A percentile compares a stretch with the other conserved stretches of the same genome.
Evolutionary conservation across 2,888 invertebrate genomes (phyloP).

Genomic region (Athripsodes cinereus): DNA sequence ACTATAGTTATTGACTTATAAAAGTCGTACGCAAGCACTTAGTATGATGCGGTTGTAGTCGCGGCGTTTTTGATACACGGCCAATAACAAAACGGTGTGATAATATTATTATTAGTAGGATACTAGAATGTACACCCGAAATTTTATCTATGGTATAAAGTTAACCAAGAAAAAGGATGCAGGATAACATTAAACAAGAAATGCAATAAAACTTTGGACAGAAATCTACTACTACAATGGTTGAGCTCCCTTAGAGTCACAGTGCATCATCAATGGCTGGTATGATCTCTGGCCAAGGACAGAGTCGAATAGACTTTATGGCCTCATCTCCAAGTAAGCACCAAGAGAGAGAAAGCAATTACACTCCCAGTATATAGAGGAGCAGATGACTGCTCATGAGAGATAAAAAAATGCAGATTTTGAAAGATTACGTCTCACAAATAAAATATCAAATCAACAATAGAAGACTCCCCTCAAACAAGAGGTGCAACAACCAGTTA

Average conservation of each 20-base stretch:
- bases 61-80: too few relatives aligned
- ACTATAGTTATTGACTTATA: too few relatives aligned
- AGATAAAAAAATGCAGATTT: conserved; percentile 64
- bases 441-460: conserved; percentile 46
- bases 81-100: too few relatives aligned
- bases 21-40: too few relatives aligned
- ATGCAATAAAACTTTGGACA: conserved; percentile 21
- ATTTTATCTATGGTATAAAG: too few relatives aligned
- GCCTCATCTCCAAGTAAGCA: conserved; percentile 15
- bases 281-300: too few relatives aligned
- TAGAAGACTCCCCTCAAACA: conserved; percentile 35
- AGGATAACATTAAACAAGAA: too few relatives aligned
- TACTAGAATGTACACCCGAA: too few relatives aligned
- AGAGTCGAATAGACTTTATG: conserved; percentile 30
- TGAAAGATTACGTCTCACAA: conserved; percentile 49
- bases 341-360: conserved; percentile 24
- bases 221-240: conserved; percentile 33
- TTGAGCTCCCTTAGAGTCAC: conserved; percentile 32
- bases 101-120: too few relatives aligned
- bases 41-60: too few relatives aligned
- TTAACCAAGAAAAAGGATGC: too few relatives aligned
- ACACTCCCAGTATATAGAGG: conserved; percentile 41
- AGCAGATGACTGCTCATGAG: conserved; percentile 60
- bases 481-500: too few relatives aligned
- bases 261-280: conserved; percentile 26